Evolutionary conservation across 37 sponge, comb jelly and placozoan species (phyloP), one percentile per base, ranked within the genome.

Genomic region (Ephydatia muelleri): DNA sequence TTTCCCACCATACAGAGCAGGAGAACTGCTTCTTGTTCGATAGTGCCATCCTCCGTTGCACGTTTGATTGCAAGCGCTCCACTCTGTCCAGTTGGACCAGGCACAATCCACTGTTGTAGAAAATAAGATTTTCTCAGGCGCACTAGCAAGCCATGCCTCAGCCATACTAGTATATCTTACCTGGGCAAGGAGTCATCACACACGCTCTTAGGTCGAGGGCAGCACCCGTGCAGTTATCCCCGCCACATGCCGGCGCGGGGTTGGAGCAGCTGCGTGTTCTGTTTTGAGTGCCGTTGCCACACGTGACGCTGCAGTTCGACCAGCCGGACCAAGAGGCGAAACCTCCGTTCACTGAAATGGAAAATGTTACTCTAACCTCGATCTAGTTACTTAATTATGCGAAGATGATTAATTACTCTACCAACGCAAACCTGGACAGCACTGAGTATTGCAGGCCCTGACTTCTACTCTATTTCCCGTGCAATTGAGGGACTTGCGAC

Each of bases 51-150:
- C 86, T 16, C 83, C 83, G 31, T 72, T 81, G 67, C 95, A 95
- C 5, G 80, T 68, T n/a, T 78, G 68, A 43, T 73, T 77, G 68
- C 95, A 95, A 5, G 38, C 74, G 29, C 70, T 70, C 95, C 95
- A 95, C 3, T 85, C 88, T 5, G 84, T 75, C 89, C 91, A 95
- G 23, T 86, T 81, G 29, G 69, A 33, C 94, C 94, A 93, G 40
- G 67, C 71, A 47, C 93, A 85, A 49, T 88, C 83, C 21, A 89
- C 87, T 87, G 38, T 38, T 6, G 25, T 3, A 31, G 33, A 73
- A 73, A 27, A 22, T 12, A 31, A 64, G n/a, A 27, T 71, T 12
- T 71, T 1, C 16, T 13, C 16, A 57, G 19, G 19, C 57, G 19
- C 57, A 57, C 57, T 16, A 21, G 16, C 19, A 14, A 6, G 43